phyloP scores from a whole-genome alignment of 2,113 vertebrate species.

The Pterocles gutturalis region DNA sequence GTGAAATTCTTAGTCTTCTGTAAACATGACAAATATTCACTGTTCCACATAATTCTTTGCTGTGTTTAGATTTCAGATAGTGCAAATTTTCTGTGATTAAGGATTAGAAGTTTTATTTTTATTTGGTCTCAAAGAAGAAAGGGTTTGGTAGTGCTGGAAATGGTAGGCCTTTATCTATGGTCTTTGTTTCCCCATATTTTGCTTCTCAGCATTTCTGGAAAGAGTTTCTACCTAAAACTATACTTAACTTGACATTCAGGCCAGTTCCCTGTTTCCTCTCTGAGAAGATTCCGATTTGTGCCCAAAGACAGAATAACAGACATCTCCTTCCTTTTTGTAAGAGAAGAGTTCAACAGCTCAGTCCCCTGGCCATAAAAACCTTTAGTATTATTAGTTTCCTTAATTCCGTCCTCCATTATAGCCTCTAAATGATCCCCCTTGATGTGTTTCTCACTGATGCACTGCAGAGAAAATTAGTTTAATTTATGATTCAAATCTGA shows the following conservation, averaged over 20 bases:
- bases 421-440: not conserved
- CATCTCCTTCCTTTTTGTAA: not conserved
- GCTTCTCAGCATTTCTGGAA: slow-evolving; percentile 18
- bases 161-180: not conserved
- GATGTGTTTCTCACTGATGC: not conserved
- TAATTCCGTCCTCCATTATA: not conserved
- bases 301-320: not conserved
- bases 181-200: not conserved
- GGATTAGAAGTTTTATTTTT: slow-evolving; percentile 12
- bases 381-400: not conserved
- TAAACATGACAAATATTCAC: slow-evolving; percentile 55
- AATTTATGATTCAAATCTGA: not conserved
- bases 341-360: not conserved
- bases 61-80: slow-evolving; percentile 48
- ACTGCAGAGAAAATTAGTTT: not conserved
- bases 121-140: slow-evolving; percentile 65
- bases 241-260: not conserved
- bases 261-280: slow-evolving; percentile 26
- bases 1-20: slow-evolving; percentile 48
- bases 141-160: slow-evolving; percentile 18
- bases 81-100: slow-evolving; percentile 46
- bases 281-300: not conserved
- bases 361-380: not conserved
- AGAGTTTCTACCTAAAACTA: not conserved
- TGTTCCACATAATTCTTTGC: slow-evolving; percentile 22